Evolutionary conservation across 2,888 invertebrate genomes (phyloP).

Genomic region (Acrocera orbiculus): DNA sequence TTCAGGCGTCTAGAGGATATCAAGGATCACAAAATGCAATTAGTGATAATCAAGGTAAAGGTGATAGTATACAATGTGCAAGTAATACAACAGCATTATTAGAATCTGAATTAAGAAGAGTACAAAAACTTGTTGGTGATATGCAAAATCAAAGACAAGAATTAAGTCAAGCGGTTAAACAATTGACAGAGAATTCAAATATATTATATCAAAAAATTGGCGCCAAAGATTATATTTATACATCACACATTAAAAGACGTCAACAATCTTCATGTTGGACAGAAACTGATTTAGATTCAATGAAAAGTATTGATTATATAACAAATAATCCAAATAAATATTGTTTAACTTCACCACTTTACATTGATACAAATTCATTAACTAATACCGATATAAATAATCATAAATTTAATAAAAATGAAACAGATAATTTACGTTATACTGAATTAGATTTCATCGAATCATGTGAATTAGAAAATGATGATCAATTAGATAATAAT

Average conservation of each 20-base stretch:
- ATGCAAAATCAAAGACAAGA: constrained; percentile 72
- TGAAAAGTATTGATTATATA: constrained; percentile 55
- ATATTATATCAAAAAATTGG: constrained; percentile 45
- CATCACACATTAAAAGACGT: constrained; percentile 34
- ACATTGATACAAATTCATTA: constrained; percentile 42
- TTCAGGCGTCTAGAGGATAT: constrained; percentile 50
- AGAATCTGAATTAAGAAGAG: constrained; percentile 64
- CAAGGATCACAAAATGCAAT: constrained; percentile 20
- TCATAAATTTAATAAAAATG: constrained; percentile 19
- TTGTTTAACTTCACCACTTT: constrained; percentile 39
- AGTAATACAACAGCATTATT: constrained; percentile 46
- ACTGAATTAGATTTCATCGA: constrained; percentile 25
- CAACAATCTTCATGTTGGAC: constrained; percentile 55
- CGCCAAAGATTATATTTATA: constrained; percentile 3
- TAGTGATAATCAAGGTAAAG: constrained; percentile 15
- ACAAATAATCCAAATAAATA: constrained; percentile 28
- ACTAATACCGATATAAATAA: constrained; percentile 16
- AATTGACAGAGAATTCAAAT: constrained; percentile 65
- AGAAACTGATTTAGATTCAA: constrained; percentile 79
- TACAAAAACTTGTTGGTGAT: constrained; percentile 70
- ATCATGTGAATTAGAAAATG: constrained; percentile 28
- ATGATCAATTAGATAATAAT: constrained; percentile 27
- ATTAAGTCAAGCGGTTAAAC: constrained; percentile 67
- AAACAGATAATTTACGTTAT: constrained; percentile 13
- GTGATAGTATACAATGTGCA: constrained; percentile 32